phyloP scores from a whole-genome alignment of 2,888 invertebrate genomes.

The Vesta saturnalis region DNA sequence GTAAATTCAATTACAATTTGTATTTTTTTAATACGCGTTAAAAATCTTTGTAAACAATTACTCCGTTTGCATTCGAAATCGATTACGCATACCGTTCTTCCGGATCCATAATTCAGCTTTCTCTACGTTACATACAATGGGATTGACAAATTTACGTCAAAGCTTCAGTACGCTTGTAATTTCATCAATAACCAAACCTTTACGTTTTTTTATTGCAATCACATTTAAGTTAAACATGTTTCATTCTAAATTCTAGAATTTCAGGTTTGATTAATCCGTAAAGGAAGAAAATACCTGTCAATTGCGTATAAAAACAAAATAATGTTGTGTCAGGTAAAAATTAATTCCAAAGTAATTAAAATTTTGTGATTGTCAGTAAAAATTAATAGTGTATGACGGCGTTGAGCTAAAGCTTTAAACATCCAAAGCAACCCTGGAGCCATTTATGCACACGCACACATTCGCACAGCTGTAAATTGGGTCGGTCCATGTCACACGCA shows the following conservation, averaged over 20 bases:
- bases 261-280: background rate
- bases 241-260: background rate
- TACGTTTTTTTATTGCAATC: too few relatives aligned
- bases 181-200: too few relatives aligned
- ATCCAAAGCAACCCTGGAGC: conserved; percentile 37
- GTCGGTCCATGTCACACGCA: conserved; percentile 52
- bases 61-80: too few relatives aligned
- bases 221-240: too few relatives aligned
- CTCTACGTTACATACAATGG: too few relatives aligned
- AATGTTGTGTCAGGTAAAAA: background rate
- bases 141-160: too few relatives aligned
- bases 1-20: too few relatives aligned
- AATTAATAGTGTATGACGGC: conserved; percentile 29
- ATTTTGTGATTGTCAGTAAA: conserved; percentile 17
- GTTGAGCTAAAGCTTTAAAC: conserved; percentile 30
- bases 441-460: conserved; percentile 47
- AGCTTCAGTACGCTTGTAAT: too few relatives aligned
- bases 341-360: conserved; percentile 14
- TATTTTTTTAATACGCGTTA: too few relatives aligned
- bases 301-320: background rate
- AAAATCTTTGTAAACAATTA: too few relatives aligned
- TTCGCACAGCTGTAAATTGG: conserved; percentile 53
- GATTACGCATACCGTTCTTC: too few relatives aligned
- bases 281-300: background rate
- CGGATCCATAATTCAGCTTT: too few relatives aligned